Evolutionary conservation across 2,113 vertebrate genomes (phyloP).

Genomic region (Bubo scandiacus): DNA sequence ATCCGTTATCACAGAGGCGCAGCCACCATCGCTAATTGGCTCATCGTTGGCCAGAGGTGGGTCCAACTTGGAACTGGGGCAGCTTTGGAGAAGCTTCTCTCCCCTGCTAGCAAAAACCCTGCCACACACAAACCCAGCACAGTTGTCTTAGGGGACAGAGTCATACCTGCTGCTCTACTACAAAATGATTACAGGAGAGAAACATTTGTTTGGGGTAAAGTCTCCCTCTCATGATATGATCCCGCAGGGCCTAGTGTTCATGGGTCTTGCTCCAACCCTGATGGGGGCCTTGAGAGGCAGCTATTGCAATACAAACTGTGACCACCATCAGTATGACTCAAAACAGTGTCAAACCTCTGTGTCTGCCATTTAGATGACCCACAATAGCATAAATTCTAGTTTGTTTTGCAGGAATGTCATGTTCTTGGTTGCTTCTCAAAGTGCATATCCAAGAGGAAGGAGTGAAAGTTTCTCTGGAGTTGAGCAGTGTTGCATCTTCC

Average conservation of each 20-base stretch:
- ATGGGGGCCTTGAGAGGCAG: background rate
- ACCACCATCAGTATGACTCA: background rate
- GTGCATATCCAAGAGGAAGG: background rate
- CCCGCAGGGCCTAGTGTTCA: background rate
- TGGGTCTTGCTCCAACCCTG: background rate
- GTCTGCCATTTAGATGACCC: background rate
- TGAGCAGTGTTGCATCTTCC: background rate
- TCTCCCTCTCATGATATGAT: rapidly evolving
- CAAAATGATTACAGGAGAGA: background rate
- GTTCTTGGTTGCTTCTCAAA: background rate
- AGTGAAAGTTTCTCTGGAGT: background rate
- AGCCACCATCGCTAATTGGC: no score
- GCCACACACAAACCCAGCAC: no score
- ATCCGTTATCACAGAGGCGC: no score
- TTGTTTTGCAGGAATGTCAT: background rate
- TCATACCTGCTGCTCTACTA: background rate
- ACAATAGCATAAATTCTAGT: rapidly evolving
- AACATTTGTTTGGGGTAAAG: background rate
- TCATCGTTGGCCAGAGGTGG: no score
- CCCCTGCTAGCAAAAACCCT: no score
- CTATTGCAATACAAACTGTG: background rate
- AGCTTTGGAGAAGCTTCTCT: no score
- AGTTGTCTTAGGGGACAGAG: background rate
- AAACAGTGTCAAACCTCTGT: background rate
- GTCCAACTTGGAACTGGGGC: no score